phyloP scores from a whole-genome alignment of 1,140 invertebrate species.

The Ruditapes philippinarum region DNA sequence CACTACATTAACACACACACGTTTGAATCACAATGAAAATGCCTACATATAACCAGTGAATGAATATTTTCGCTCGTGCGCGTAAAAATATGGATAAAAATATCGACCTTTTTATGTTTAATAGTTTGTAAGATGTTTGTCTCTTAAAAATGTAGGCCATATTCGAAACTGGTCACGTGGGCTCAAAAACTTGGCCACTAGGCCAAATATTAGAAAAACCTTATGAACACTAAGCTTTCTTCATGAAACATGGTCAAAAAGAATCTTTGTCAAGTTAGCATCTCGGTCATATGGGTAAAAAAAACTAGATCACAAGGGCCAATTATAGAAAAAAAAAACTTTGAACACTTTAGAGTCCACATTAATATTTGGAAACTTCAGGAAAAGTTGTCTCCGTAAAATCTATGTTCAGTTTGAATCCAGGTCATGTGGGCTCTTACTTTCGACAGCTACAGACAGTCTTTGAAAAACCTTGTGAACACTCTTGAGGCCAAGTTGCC shows the following conservation, averaged over 20 bases:
- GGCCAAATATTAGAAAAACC: too few species aligned
- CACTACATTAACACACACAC: neutral
- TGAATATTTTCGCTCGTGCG: neutral
- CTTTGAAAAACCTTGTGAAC: slow-evolving; percentile 31
- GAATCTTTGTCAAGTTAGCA: neutral
- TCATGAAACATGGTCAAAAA: slow-evolving; percentile 33
- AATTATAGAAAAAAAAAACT: slow-evolving; percentile 27
- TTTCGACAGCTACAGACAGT: slow-evolving; percentile 34
- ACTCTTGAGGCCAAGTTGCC: slow-evolving; percentile 15
- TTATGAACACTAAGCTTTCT: slow-evolving; percentile 38
- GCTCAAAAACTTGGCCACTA: too few species aligned
- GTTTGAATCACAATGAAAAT: slow-evolving; percentile 40
- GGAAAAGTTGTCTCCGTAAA: slow-evolving; percentile 10
- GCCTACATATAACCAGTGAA: slow-evolving; percentile 28
- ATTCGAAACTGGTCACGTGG: neutral
- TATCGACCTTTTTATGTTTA: neutral
- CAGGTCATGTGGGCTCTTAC: slow-evolving; percentile 21
- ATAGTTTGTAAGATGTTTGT: neutral
- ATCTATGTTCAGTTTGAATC: slow-evolving; percentile 9
- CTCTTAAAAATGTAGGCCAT: slow-evolving; percentile 29
- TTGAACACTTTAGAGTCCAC: too few species aligned
- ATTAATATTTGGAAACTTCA: slow-evolving; percentile 30
- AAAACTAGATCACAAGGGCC: slow-evolving; percentile 19
- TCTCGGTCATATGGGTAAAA: too few species aligned
- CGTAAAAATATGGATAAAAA: too few species aligned